A percentile compares a stretch with the other conserved stretches of the same genome.
These are phyloP conservation scores for Nasonia oneida DNA, from an alignment of 2,888 invertebrate genomes.

Conservation along the genomic window DNA sequence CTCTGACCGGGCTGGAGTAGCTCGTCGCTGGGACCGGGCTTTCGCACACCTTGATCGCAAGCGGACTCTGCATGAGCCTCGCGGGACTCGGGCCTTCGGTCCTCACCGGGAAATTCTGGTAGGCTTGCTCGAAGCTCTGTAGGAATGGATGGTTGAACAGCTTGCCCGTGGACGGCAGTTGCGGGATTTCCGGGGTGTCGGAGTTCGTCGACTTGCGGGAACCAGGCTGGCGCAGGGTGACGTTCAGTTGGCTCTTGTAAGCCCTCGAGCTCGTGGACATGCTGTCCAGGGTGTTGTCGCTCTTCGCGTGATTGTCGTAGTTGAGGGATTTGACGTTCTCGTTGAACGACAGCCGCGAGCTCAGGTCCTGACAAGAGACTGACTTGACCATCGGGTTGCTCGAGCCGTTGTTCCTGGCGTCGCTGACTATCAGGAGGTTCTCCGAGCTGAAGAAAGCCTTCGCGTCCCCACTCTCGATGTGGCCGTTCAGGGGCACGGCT, in stretches of 20 bases:
- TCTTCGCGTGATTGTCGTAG: constrained; percentile 70
- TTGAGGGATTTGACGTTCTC: constrained; percentile 66
- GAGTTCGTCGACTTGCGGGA: constrained; percentile 61
- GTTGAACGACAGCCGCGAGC: constrained; percentile 62
- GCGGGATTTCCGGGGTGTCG: constrained; percentile 71
- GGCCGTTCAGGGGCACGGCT: constrained; percentile 62
- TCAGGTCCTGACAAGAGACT: constrained; percentile 75
- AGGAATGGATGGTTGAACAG: constrained; percentile 74
- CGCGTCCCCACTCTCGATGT: constrained; percentile 61
- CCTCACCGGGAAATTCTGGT: constrained; percentile 63
- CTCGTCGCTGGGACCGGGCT: constrained; percentile 53
- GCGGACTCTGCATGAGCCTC: constrained; percentile 65
- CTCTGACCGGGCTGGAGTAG: constrained; percentile 60
- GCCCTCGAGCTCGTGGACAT: constrained; percentile 67
- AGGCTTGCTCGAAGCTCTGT: constrained; percentile 69
- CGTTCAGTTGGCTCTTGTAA: constrained; percentile 76
- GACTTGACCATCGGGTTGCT: constrained; percentile 70
- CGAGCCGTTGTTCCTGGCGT: constrained; percentile 5
- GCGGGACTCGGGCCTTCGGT: constrained; percentile 63
- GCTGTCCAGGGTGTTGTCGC: constrained; percentile 71
- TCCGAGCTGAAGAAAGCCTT: constrained; percentile 71
- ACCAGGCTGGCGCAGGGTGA: constrained; percentile 70
- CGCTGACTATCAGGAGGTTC: constrained; percentile 67
- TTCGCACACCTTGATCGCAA: constrained; percentile 70
- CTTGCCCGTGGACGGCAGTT: constrained; percentile 72